Conservation (phyloP, 2,113 vertebrate species). For the Sarotherodon lohbergeri region DNA sequence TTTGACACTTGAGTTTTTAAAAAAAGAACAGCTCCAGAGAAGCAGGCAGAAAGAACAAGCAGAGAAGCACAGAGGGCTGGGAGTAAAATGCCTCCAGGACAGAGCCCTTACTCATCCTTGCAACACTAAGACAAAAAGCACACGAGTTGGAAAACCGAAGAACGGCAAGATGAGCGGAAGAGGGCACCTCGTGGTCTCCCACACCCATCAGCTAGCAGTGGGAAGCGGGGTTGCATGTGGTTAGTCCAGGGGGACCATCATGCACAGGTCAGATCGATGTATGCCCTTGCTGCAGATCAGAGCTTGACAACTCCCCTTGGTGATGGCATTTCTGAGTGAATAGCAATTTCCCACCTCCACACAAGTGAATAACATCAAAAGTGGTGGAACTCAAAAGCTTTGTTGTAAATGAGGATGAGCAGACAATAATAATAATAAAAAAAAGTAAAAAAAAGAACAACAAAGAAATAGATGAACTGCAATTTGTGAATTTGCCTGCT, state of each 20-base stretch:
- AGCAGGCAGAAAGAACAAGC: constrained; percentile 22
- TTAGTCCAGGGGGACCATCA: constrained; percentile 38
- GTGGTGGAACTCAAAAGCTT: constrained; percentile 8
- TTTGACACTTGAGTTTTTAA: constrained; percentile 49
- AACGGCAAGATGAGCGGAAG: constrained; percentile 15
- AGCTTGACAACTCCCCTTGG: constrained; percentile 60
- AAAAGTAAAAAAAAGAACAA: neutral
- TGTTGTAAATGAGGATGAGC: constrained; percentile 32
- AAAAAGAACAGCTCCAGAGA: constrained; percentile 40
- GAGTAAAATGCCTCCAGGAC: constrained; percentile 61
- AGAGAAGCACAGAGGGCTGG: constrained; percentile 19
- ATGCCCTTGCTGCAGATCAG: constrained; percentile 58
- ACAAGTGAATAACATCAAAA: constrained; percentile 53
- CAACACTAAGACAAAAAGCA: constrained; percentile 32
- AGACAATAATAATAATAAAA: constrained; percentile 19
- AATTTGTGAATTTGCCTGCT: neutral
- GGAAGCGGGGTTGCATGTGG: constrained; percentile 48
- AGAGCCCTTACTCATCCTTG: constrained; percentile 53
- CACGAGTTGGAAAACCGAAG: constrained; percentile 4
- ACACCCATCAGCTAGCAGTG: constrained; percentile 42
- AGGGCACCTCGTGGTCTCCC: constrained; percentile 48
- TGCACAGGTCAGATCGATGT: constrained; percentile 53
- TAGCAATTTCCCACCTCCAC: constrained; percentile 56
- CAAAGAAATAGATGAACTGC: neutral
- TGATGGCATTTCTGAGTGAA: constrained; percentile 63